Percentiles rank a stretch among this genome's conserved stretches.
Conservation (phyloP, 2,888 invertebrate species). For the Aplocera efformata region DNA sequence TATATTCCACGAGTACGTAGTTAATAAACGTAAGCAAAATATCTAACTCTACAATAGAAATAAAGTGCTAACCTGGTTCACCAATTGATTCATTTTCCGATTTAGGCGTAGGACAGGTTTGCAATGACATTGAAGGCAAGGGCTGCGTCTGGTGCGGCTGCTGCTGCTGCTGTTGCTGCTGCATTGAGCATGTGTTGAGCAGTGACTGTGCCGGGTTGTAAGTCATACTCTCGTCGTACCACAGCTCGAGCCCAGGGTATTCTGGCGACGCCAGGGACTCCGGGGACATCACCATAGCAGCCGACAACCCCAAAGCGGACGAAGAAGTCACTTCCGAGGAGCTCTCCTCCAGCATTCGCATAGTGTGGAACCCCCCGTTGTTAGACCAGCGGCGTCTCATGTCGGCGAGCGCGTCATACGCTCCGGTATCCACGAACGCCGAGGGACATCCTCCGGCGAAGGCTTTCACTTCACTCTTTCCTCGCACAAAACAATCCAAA, state of each 20-base stretch:
- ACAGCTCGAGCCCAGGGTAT: slow-evolving; percentile 89
- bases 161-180: slow-evolving; percentile 52
- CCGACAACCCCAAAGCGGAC: slow-evolving; percentile 85
- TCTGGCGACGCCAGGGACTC: slow-evolving; percentile 88
- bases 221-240: slow-evolving; percentile 84
- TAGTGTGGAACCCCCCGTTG: slow-evolving; percentile 84
- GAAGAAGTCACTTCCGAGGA: slow-evolving; percentile 89
- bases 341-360: slow-evolving; percentile 85
- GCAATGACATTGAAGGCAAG: slow-evolving; percentile 74
- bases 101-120: slow-evolving; percentile 74
- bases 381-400: slow-evolving; percentile 91
- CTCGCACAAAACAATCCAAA: slow-evolving; percentile 71
- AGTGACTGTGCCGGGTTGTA: slow-evolving; percentile 70
- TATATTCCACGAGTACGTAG: no score
- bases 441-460: slow-evolving; percentile 71
- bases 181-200: slow-evolving; percentile 71
- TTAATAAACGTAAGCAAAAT: slow-evolving; percentile 11
- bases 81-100: slow-evolving; percentile 78
- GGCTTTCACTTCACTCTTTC: slow-evolving; percentile 76
- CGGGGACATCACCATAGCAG: slow-evolving; percentile 88
- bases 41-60: background rate
- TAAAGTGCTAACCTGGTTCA: slow-evolving; percentile 60
- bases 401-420: slow-evolving; percentile 74
- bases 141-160: slow-evolving; percentile 64
- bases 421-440: slow-evolving; percentile 57